phyloP scores from a whole-genome alignment of 2,113 vertebrate genomes.

The Cyprinodon variegatus region DNA sequence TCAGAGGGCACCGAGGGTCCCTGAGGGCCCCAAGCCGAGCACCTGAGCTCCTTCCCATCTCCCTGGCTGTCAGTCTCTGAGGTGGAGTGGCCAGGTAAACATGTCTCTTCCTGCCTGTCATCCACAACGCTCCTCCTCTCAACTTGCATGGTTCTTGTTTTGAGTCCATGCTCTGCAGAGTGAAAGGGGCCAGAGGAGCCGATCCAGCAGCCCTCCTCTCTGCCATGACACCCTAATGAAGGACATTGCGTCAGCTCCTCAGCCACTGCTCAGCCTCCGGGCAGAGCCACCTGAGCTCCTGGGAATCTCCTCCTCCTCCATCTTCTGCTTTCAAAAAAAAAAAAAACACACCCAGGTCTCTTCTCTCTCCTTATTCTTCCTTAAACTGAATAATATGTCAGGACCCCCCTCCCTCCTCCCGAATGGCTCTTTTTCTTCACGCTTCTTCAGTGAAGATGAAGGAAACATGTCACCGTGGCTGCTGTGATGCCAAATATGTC shows the following conservation, averaged over 20 bases:
- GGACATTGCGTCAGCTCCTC: slow-evolving; percentile 68
- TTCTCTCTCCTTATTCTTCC: neutral
- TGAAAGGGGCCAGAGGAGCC: slow-evolving; percentile 37
- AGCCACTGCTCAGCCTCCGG: slow-evolving; percentile 54
- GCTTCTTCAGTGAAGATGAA: slow-evolving; percentile 1
- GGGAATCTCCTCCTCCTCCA: slow-evolving; percentile 54
- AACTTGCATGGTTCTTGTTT: neutral
- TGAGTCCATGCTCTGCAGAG: neutral
- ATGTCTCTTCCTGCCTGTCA: slow-evolving; percentile 55
- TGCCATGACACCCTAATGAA: slow-evolving; percentile 55
- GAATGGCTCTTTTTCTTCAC: slow-evolving; percentile 17
- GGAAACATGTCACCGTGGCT: neutral
- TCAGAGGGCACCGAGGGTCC: slow-evolving; percentile 60
- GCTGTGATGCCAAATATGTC: slow-evolving; percentile 10
- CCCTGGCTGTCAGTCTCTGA: slow-evolving; percentile 80
- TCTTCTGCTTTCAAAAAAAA: slow-evolving; percentile 9
- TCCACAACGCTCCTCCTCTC: neutral
- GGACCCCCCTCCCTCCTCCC: neutral
- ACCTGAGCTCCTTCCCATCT: slow-evolving; percentile 78
- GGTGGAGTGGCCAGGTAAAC: slow-evolving; percentile 83
- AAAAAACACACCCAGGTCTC: neutral
- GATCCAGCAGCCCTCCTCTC: slow-evolving; percentile 18
- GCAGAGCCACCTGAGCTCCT: slow-evolving; percentile 68
- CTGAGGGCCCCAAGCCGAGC: slow-evolving; percentile 50
- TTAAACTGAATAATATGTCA: neutral